Base-by-base conservation (phyloP, 2,113 vertebrate genomes). In the Nothoprocta pentlandii region DNA sequence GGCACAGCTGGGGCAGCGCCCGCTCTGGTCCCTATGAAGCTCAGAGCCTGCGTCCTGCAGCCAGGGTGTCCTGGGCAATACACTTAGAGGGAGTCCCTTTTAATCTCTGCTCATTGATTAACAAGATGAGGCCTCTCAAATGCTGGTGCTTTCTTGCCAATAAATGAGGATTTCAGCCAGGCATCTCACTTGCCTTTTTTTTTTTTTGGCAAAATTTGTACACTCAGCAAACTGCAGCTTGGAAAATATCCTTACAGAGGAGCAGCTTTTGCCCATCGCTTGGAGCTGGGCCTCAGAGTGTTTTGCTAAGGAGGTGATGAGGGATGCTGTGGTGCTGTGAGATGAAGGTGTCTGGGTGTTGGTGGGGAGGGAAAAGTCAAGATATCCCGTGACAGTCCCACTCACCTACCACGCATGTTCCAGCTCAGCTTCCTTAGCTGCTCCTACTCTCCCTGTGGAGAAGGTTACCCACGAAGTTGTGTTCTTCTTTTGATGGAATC, bases 191-290 rank as follows among this genome's bases (percentile, higher is more conserved):
- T 25, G 58, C 58, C 16, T 1, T 54, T 85, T 80, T 44, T 77
- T 39, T 39, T 77, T 62, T 6, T 80, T 85, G 46, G 25, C 59
- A 21, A 80, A 76, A 62, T 21, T 28, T 49, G 30, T n/a, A 12
- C 8, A 0, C 0, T 1, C 20, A 28, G 58, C 58, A 28, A 51
- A 8, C 39, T 47, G 66, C 6, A 15, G 67, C 67, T 68, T 62
- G 49, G 73, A 5, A 68, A 49, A 64, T 12, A 34, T 16, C 51
- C 30, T 68, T 47, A 17, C 13, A 63, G 39, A 66, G 70, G 58
- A 62, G 3, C 5, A 64, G 69, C 58, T 66, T 66, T 11, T 16
- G 16, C 28, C 39, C 75, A 44, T 39, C 75, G 30, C 25, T 22
- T 17, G 54, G 49, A 46, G 79, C 32, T 32, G 47, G 6, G 67